Evolutionary conservation across 2,113 vertebrate species (phyloP).

Genomic region (Pedionomus torquatus): DNA sequence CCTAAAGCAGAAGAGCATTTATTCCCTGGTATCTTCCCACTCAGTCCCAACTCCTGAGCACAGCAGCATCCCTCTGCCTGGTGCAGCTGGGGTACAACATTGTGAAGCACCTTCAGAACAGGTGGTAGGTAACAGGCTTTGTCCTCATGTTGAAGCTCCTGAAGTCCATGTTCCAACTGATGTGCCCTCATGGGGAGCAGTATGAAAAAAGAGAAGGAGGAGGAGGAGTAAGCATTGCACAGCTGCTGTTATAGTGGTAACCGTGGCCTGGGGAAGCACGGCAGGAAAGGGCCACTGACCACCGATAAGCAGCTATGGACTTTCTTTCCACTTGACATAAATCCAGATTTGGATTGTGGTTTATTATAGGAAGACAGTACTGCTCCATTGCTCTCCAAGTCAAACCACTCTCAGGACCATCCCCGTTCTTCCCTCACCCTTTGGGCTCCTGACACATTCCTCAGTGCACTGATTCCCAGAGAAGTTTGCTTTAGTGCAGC

Average conservation of each 20-base stretch:
- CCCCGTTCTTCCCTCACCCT: neutral
- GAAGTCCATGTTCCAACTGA: neutral
- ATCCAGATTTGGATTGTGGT: neutral
- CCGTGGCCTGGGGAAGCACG: neutral
- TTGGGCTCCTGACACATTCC: neutral
- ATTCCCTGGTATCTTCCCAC: neutral
- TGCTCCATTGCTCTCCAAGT: neutral
- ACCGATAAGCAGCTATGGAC: neutral
- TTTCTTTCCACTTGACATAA: neutral
- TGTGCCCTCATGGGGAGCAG: fast-evolving
- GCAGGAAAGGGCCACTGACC: neutral
- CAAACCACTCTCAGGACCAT: neutral
- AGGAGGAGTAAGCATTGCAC: neutral
- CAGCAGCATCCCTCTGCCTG: neutral
- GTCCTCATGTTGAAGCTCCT: neutral
- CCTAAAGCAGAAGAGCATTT: neutral
- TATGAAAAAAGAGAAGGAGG: neutral
- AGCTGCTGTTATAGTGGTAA: neutral
- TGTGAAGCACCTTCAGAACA: neutral
- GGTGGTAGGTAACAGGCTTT: neutral
- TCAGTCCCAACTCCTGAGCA: neutral
- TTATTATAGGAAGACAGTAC: neutral
- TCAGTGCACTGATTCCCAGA: neutral
- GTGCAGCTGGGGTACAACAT: neutral
- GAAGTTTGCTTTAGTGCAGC: neutral